Evolutionary conservation across 2,888 invertebrate species (phyloP).

Genomic region (Macrosiphum euphorbiae): DNA sequence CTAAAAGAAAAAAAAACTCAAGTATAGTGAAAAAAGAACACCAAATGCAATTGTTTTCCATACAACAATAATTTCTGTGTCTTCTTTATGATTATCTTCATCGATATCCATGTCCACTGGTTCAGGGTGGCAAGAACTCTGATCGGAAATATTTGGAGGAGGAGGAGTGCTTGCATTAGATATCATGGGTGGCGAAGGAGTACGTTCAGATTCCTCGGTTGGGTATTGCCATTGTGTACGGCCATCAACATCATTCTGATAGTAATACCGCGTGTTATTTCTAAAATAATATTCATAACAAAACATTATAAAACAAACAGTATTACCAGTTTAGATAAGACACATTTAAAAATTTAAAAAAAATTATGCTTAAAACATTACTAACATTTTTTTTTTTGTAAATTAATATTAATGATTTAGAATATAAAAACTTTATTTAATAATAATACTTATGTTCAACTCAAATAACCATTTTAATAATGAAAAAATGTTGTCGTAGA

Average conservation of each 20-base stretch:
- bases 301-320: constrained; percentile 43
- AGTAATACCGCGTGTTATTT: constrained; percentile 61
- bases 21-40: not conserved
- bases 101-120: constrained; percentile 62
- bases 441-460: constrained; percentile 62
- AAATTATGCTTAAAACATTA: constrained; percentile 40
- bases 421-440: constrained; percentile 58
- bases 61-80: constrained; percentile 61
- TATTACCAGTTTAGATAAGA: constrained; percentile 26
- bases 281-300: constrained; percentile 62
- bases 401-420: constrained; percentile 36
- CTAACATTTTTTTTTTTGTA: constrained; percentile 25
- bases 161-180: constrained; percentile 40
- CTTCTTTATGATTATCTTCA: constrained; percentile 62
- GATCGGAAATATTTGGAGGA: constrained; percentile 51
- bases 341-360: constrained; percentile 33
- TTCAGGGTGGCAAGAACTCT: constrained; percentile 47
- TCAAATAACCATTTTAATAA: constrained; percentile 59
- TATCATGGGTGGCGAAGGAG: constrained; percentile 19
- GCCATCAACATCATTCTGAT: constrained; percentile 56
- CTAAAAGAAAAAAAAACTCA: constrained; percentile 20
- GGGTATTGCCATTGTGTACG: constrained; percentile 62
- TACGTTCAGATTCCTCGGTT: constrained; percentile 41
- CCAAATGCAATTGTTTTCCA: not conserved
- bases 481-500: constrained; percentile 58